These are phyloP conservation scores for Blennius ocellaris DNA, from an alignment of 2,113 vertebrate species.

Conservation along the genomic window DNA sequence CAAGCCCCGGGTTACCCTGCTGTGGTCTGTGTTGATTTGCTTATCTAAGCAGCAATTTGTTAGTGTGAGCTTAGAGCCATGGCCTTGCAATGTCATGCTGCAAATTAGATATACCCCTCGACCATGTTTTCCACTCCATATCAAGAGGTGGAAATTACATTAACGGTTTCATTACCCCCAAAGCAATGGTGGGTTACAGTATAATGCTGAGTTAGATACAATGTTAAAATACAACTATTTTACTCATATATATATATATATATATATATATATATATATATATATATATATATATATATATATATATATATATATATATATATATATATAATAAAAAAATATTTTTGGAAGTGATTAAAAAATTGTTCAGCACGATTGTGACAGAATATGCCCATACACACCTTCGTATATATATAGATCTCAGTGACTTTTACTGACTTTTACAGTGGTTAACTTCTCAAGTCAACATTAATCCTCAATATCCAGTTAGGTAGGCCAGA, in stretches of 20 bases:
- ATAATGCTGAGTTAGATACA: slow-evolving; percentile 41
- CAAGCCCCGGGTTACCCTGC: slow-evolving; percentile 41
- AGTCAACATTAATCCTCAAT: slow-evolving; percentile 32
- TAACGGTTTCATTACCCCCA: slow-evolving; percentile 78
- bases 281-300: too few relatives aligned
- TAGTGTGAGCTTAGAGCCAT: slow-evolving; percentile 73
- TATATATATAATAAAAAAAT: too few relatives aligned
- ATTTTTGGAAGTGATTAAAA: slow-evolving; percentile 2
- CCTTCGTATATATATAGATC: background rate
- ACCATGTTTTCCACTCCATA: slow-evolving; percentile 78
- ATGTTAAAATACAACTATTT: slow-evolving; percentile 10
- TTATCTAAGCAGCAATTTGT: slow-evolving; percentile 84
- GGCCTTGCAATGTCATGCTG: slow-evolving; percentile 79
- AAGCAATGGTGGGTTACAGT: slow-evolving; percentile 37
- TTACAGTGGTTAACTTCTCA: slow-evolving; percentile 30
- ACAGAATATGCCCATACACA: background rate
- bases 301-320: too few relatives aligned
- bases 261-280: too few relatives aligned
- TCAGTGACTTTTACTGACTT: background rate
- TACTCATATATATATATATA: too few relatives aligned
- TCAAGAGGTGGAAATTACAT: slow-evolving; percentile 81
- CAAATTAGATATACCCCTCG: slow-evolving; percentile 80
- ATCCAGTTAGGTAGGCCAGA: slow-evolving; percentile 40
- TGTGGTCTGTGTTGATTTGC: slow-evolving; percentile 77
- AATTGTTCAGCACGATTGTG: background rate